Percentiles rank a stretch among this genome's conserved stretches.
Evolutionary conservation across 2,113 vertebrate species (phyloP).

Genomic region (Chloroceryle aenea): DNA sequence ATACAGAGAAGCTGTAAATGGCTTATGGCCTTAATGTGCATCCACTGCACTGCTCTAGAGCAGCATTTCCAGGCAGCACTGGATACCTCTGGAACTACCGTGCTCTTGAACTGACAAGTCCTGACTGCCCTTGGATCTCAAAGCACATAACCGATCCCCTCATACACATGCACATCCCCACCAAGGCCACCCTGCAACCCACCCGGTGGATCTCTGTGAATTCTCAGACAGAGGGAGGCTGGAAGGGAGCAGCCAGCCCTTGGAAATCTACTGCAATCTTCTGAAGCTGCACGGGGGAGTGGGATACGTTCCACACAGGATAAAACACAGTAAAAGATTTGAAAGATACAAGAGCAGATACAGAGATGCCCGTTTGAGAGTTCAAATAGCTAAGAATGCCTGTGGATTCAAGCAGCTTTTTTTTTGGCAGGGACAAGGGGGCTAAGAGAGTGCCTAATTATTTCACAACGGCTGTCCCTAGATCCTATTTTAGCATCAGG

Average conservation of each 20-base stretch:
- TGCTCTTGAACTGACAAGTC: not conserved
- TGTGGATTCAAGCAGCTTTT: not conserved
- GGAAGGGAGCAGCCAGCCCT: not conserved
- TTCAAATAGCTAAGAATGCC: not conserved
- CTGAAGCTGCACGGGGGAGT: not conserved
- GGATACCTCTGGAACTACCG: not conserved
- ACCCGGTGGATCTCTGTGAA: rapidly evolving
- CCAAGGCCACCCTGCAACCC: not conserved
- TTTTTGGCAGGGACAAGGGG: not conserved
- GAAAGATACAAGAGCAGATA: not conserved
- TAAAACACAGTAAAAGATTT: not conserved
- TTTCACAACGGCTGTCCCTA: constrained; percentile 36
- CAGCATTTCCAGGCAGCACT: not conserved
- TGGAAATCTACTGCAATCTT: rapidly evolving
- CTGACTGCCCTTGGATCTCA: not conserved
- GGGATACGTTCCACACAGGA: not conserved
- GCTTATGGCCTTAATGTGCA: rapidly evolving
- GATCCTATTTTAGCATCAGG: constrained; percentile 24
- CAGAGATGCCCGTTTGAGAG: not conserved
- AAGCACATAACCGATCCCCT: not conserved
- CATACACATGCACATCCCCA: rapidly evolving
- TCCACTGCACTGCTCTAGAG: not conserved
- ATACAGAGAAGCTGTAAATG: rapidly evolving
- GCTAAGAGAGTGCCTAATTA: constrained; percentile 35
- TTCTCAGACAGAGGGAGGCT: not conserved